These are phyloP conservation scores for Caenorhabditis sp. DNA, from an alignment of 2,888 invertebrate genomes.

Conservation along the genomic window DNA sequence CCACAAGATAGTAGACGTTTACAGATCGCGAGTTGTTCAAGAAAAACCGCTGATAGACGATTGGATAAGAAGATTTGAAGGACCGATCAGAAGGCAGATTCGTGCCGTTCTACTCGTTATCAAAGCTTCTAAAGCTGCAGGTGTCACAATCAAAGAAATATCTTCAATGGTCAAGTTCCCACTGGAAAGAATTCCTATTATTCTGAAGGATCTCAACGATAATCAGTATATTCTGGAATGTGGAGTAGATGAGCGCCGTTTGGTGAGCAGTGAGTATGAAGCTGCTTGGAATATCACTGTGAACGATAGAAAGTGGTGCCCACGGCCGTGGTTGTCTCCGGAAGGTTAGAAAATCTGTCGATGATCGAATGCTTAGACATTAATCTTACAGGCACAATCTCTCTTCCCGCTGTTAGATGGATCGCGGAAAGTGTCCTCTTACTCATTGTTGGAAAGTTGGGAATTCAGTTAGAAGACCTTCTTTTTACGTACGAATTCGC, in stretches of 20 bases:
- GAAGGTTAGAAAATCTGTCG: slow-evolving; percentile 47
- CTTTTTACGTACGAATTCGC: slow-evolving; percentile 68
- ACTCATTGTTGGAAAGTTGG: slow-evolving; percentile 67
- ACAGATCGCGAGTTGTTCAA: not conserved
- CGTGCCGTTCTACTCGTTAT: slow-evolving; percentile 17
- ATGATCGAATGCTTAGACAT: slow-evolving; percentile 14
- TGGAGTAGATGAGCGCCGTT: slow-evolving; percentile 72
- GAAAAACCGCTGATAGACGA: slow-evolving; percentile 4
- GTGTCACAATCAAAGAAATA: slow-evolving; percentile 7
- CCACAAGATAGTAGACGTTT: too few relatives aligned
- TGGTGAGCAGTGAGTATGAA: slow-evolving; percentile 60
- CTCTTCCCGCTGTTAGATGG: slow-evolving; percentile 68
- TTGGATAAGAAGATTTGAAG: slow-evolving; percentile 13
- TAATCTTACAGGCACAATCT: slow-evolving; percentile 29
- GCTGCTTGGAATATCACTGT: slow-evolving; percentile 68
- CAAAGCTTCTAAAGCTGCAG: not conserved
- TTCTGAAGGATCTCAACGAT: slow-evolving; percentile 10
- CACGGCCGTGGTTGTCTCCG: slow-evolving; percentile 74
- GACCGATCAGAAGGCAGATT: slow-evolving; percentile 4
- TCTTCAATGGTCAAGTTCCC: not conserved
- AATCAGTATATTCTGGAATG: slow-evolving; percentile 11
- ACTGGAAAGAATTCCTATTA: not conserved
- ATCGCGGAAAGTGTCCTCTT: slow-evolving; percentile 74
- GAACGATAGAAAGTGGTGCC: slow-evolving; percentile 43
- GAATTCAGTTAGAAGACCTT: slow-evolving; percentile 68